Evolutionary conservation across 2,113 vertebrate species (phyloP).

Genomic region (Plectropomus leopardus): DNA sequence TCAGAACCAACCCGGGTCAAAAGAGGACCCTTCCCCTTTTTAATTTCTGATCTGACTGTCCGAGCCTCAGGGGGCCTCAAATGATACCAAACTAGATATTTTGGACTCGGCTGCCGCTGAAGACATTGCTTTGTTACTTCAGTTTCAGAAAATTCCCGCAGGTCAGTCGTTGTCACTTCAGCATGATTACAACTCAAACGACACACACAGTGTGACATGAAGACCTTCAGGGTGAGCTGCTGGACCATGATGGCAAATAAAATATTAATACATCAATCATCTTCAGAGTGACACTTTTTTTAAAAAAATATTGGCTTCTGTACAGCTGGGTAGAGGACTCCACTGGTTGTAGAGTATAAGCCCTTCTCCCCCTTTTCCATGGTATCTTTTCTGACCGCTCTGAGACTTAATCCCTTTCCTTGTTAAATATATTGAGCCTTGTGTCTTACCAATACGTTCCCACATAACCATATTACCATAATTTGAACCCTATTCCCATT

Average conservation of each 20-base stretch:
- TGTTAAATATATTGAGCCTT: not conserved
- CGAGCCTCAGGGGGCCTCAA: not conserved
- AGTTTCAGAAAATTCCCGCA: slow-evolving; percentile 3
- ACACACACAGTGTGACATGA: slow-evolving; percentile 24
- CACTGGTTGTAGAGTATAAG: not conserved
- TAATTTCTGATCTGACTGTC: not conserved
- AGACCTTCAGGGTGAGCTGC: slow-evolving; percentile 37
- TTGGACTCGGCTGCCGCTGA: not conserved
- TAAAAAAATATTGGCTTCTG: slow-evolving; percentile 6
- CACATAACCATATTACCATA: not conserved
- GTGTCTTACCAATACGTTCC: not conserved
- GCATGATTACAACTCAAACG: slow-evolving; percentile 1
- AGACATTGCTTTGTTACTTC: not conserved
- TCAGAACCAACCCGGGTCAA: not conserved
- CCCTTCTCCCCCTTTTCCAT: not conserved
- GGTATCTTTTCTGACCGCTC: not conserved
- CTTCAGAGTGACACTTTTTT: slow-evolving; percentile 10
- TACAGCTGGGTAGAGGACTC: not conserved
- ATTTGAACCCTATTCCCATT: not conserved
- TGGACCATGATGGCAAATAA: slow-evolving; percentile 54
- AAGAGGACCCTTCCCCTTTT: not conserved
- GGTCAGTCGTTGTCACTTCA: slow-evolving; percentile 23
- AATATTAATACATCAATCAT: slow-evolving; percentile 55
- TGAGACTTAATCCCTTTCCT: not conserved
- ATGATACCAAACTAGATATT: not conserved